phyloP scores from a whole-genome alignment of 92 coral and sea anemone species.

The Porites lobata region DNA sequence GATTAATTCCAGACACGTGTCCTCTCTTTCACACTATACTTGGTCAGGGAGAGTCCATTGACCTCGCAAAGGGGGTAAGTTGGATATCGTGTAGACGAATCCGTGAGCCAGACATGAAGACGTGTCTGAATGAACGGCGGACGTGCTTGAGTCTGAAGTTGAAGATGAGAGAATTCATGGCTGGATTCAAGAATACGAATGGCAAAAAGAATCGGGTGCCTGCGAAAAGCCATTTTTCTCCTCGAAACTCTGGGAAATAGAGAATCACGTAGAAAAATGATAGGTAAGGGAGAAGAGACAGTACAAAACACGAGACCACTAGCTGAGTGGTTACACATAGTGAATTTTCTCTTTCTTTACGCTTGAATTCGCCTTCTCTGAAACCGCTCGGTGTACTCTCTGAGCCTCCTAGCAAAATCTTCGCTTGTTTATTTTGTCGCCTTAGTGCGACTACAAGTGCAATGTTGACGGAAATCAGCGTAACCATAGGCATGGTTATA shows the following conservation, averaged over 20 bases:
- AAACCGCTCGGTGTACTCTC: background rate
- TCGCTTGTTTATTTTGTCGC: background rate
- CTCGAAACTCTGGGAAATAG: background rate
- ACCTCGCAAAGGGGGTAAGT: background rate
- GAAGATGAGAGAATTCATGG: background rate
- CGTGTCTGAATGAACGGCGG: conserved; percentile 17
- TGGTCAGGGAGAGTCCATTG: background rate
- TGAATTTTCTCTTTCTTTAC: background rate
- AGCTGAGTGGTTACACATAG: conserved; percentile 15
- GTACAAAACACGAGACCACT: background rate
- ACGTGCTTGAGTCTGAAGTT: conserved; percentile 15
- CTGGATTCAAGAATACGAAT: background rate
- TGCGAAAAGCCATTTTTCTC: background rate
- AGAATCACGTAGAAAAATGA: background rate
- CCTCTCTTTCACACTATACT: no score
- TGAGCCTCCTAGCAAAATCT: background rate
- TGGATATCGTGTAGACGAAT: background rate
- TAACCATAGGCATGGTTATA: background rate
- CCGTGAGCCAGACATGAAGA: background rate
- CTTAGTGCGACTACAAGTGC: background rate
- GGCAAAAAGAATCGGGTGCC: background rate
- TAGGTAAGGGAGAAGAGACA: background rate
- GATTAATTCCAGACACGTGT: no score
- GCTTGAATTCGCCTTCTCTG: background rate
- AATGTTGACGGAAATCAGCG: background rate